A percentile compares a stretch with the other conserved stretches of the same genome.
These are phyloP conservation scores for Lepus timidus DNA, from an alignment of 2,113 vertebrate genomes.

Conservation along the genomic window DNA sequence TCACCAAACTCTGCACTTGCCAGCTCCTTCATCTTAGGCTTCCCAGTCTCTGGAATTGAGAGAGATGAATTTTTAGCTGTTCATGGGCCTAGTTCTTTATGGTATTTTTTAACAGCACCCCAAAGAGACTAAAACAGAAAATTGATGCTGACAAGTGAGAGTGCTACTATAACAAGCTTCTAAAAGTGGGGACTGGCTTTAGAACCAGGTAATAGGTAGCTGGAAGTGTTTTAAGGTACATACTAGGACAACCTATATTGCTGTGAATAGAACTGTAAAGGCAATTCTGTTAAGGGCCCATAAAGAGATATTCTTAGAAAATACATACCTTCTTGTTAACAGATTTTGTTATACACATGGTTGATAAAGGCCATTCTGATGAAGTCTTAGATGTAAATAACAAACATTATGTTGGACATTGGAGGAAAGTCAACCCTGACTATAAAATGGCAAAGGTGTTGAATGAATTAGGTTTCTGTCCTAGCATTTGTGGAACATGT, in stretches of 20 bases:
- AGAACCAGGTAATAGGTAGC: neutral
- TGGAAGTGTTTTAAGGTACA: neutral
- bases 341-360: too few relatives aligned
- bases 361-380: neutral
- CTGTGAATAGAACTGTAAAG: neutral
- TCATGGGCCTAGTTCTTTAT: neutral
- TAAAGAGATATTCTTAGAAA: neutral
- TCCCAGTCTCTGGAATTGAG: neutral
- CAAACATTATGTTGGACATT: too few relatives aligned
- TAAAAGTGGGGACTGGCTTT: neutral
- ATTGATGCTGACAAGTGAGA: neutral
- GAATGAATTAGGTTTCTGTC: neutral
- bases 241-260: neutral
- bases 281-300: neutral
- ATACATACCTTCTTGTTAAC: too few relatives aligned
- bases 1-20: neutral
- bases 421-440: neutral
- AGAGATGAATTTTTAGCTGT: neutral
- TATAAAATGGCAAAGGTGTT: neutral
- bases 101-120: neutral
- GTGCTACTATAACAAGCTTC: neutral
- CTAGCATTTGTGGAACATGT: too few relatives aligned
- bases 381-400: neutral
- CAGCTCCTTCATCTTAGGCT: neutral
- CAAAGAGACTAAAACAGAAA: neutral